Conservation (phyloP, 2,888 invertebrate species). For the Bhutanitis thaidina region DNA sequence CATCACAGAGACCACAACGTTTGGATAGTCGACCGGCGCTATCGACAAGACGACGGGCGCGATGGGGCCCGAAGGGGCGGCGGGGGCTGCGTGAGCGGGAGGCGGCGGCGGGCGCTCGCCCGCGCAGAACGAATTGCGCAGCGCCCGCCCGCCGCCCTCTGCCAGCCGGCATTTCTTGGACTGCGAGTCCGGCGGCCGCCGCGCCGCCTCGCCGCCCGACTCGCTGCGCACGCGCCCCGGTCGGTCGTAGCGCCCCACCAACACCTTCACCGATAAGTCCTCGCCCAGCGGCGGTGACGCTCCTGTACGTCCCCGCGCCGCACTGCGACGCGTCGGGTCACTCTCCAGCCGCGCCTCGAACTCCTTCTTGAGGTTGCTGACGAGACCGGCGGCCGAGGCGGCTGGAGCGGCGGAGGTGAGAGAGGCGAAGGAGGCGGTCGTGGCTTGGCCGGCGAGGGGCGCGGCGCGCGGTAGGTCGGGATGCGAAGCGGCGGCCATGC, state of each 20-base stretch:
- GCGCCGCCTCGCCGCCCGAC: slow-evolving; percentile 35
- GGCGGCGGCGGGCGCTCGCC: slow-evolving; percentile 40
- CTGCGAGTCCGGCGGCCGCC: slow-evolving; percentile 26
- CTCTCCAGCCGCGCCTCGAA: slow-evolving; percentile 85
- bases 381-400: slow-evolving; percentile 81
- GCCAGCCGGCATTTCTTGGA: slow-evolving; percentile 30
- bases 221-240: slow-evolving; percentile 39
- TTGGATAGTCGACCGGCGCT: slow-evolving; percentile 70
- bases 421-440: slow-evolving; percentile 47
- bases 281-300: slow-evolving; percentile 69
- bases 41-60: slow-evolving; percentile 60
- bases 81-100: slow-evolving; percentile 23
- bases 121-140: slow-evolving; percentile 37
- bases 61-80: slow-evolving; percentile 51
- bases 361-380: slow-evolving; percentile 91
- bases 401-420: slow-evolving; percentile 43
- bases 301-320: slow-evolving; percentile 32
- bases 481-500: slow-evolving; percentile 59
- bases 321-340: slow-evolving; percentile 36
- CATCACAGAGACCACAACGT: slow-evolving; percentile 83
- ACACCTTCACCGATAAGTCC: slow-evolving; percentile 83
- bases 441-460: slow-evolving; percentile 39
- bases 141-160: slow-evolving; percentile 32
- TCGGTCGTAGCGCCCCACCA: slow-evolving; percentile 81
- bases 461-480: slow-evolving; percentile 61